phyloP scores from a whole-genome alignment of 2,113 vertebrate species.

The Pyrgilauda ruficollis region DNA sequence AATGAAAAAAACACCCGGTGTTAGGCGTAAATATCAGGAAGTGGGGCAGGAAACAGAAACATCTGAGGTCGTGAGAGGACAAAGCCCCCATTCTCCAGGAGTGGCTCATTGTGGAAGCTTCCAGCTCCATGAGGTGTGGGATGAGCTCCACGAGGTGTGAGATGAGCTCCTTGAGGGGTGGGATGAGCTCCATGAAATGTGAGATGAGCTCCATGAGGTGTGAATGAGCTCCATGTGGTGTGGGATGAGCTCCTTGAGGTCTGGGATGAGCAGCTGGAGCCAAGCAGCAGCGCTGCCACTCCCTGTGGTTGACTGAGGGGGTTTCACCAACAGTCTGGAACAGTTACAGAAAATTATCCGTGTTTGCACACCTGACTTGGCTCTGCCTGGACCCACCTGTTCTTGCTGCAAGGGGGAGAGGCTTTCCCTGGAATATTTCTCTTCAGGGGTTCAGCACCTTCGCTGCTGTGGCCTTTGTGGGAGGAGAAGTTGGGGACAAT shows the following conservation, averaged over 20 bases:
- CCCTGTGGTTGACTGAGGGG: neutral
- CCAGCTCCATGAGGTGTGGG: neutral
- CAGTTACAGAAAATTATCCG: neutral
- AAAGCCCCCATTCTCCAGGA: neutral
- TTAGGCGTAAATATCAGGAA: neutral
- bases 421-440: neutral
- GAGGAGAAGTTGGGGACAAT: neutral
- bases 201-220: too few species aligned
- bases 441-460: neutral
- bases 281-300: accelerated
- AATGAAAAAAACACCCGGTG: accelerated
- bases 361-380: neutral
- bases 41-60: neutral
- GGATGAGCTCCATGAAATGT: neutral
- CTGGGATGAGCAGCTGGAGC: neutral
- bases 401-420: neutral
- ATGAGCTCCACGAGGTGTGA: neutral
- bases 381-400: neutral
- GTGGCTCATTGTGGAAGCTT: neutral
- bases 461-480: accelerated
- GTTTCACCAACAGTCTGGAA: too few species aligned
- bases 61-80: neutral
- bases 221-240: neutral
- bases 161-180: neutral
- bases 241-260: neutral